Conservation (phyloP, 2,113 vertebrate species). For the Antechinus flavipes region DNA sequence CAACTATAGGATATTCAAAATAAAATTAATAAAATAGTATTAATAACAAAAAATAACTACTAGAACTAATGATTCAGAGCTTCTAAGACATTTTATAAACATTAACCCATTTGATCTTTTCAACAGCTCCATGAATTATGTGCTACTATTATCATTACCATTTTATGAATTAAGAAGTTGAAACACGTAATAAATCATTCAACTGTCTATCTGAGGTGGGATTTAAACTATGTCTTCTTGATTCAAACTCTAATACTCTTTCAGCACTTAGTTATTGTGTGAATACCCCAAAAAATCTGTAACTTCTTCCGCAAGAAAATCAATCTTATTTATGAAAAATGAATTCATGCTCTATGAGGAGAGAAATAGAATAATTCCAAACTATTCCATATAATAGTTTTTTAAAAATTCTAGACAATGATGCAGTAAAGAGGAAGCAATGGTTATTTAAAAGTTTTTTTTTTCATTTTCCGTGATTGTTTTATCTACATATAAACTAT, state of each 20-base stretch:
- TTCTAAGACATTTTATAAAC: neutral
- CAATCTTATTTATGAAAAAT: neutral
- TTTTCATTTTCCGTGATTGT: neutral
- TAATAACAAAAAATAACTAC: neutral
- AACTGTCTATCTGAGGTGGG: neutral
- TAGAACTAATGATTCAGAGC: neutral
- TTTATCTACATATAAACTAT: neutral
- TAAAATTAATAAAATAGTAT: neutral
- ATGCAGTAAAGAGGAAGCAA: neutral
- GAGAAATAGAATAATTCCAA: neutral
- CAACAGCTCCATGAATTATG: neutral
- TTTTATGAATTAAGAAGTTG: neutral
- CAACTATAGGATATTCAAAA: neutral
- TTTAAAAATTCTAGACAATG: neutral
- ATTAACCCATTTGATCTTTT: neutral
- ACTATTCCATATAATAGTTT: neutral
- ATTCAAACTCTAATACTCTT: neutral
- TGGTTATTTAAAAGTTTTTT: neutral
- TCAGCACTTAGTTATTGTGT: neutral
- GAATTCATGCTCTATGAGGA: neutral
- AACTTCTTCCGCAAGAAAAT: neutral
- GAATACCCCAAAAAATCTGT: neutral
- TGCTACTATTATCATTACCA: neutral
- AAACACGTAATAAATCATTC: neutral
- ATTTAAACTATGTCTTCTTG: slow-evolving; percentile 7